Evolutionary conservation across 2,113 vertebrate species (phyloP), one percentile per base, ranked within the genome.

Genomic region (Seriola rivoliana): DNA sequence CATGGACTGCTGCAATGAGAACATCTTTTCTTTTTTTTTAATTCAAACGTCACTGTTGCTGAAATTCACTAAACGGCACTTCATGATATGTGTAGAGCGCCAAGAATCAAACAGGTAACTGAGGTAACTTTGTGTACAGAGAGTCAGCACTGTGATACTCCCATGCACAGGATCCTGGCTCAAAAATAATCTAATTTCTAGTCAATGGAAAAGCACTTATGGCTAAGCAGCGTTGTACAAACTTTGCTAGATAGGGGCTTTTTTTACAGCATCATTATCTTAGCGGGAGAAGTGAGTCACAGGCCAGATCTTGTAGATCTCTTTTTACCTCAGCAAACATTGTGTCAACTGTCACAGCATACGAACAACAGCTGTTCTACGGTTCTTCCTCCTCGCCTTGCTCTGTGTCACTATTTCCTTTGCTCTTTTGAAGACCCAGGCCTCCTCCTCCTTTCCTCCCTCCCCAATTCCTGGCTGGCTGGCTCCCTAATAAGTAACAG

Each of bases 401-500:
- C 62, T 83, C 70, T 3, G 9, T 82, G 50, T 82, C 83, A 80
- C 76, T 71, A 50, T 88, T 81, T 88, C 88, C 73, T 81, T 78
- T 65, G 13, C 62, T 59, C 65, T 62, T 82, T 80, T 86, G 62
- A 76, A 34, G 66, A 83, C 54, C 57, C 34, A 66, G 38, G 71
- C 74, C 65, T 74, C 64, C 81, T 66, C 44, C 74, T 52, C 71
- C 34, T 79, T 42, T 42, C 67, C 67, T 59, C 38, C 38, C 64
- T 82, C 46, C 36, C 38, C 69, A 76, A 67, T 90, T 85, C 85
- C 81, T 84, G 85, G 80, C 82, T 91, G 82, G 87, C 89, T 93
- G 86, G 84, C 86, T 88, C 85, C 40, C 91, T 91, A 92, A 93
- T 93, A 93, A 93, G 88, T 83, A 88, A 81, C 79, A 92, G 84